Base-by-base conservation (phyloP, 2,113 vertebrate genomes). In the Mixornis gularis region DNA sequence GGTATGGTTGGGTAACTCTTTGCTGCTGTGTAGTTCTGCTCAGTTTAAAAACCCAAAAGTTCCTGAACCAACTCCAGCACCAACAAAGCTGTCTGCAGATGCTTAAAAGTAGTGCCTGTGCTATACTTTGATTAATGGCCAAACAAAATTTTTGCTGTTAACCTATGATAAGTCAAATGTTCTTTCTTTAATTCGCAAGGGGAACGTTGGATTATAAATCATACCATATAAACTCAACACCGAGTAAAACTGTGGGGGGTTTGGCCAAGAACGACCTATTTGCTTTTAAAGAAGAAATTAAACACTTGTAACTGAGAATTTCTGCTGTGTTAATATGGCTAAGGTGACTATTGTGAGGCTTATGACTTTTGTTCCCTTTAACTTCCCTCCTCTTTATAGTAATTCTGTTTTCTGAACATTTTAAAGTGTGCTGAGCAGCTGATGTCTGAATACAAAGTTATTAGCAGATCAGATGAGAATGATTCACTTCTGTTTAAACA, bases 401-500 rank as follows among this genome's bases (percentile, higher is more conserved):
- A 56, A 40, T 76, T 53, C 68, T 95, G 72, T 92, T 96, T 94
- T 90, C 74, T 89, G 87, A 92, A 65, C 91, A 72, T 94, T 96
- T 81, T 65, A 84, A 93, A 96, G 89, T 60, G 30, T 60, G 44
- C 55, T 85, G 79, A 95, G 85, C 85, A 73, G 90, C 89, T 95
- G 93, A 94, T 96, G 81, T 91, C 96, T 96, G 93, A 80, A 92
- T 92, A 87, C 86, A 81, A 97, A 97, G 96, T 97, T 97, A 96
- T 97, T 96, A 96, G 91, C 90, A 94, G 97, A 95, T 97, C 94
- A 80, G 92, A 95, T 94, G 96, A 95, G 92, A 96, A 96, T 84
- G 62, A 85, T 95, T 96, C 95, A 87, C 94, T 96, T 96, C 90
- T 97, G 97, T 98, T 97, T 97, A 96, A 96, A 97, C 88, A 97